Base-by-base conservation (phyloP, 2,888 invertebrate species). In the Pachliopta kotzebuea region DNA sequence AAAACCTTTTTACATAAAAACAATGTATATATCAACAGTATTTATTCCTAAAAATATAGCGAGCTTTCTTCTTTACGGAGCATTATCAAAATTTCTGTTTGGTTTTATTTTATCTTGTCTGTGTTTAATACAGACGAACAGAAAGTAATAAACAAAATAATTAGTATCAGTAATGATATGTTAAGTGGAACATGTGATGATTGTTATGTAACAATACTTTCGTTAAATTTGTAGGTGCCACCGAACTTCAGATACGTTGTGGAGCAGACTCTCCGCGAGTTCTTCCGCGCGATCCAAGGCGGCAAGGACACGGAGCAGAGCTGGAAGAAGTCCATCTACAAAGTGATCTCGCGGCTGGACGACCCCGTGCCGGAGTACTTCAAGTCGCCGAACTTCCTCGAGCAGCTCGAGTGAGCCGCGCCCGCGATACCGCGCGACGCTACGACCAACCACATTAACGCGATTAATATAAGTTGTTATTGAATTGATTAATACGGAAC, bases 251-350 rank as follows among this genome's bases (percentile, higher is more conserved):
- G 98, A 88, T 96, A 95, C 87, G 99, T 99, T 75, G 97, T 99
- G 70, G 98, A 99, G 89, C 97, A 98, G 90, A 99, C 99, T 67
- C 93, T 99, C 72, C 95, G 98, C 74, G 99, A 99, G 93, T 99
- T 99, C 94, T 99, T 97, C 96, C 97, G 98, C 91, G 98, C 99
- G 75, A 97, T 99, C 84, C 96, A 97, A 86, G 95, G 96, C 80
- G 98, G 98, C 74, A 98, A 99, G 90, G 99, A 99, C 92, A 94
- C 95, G 68, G 99, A 99, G 86, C 99, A 99, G 89, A 99, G 99
- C 82, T 99, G 99, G 99, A 99, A 99, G 94, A 99, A 99, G 92
- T 96, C 98, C 80, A 99, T 99, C 92, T 99, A 99, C 94, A 99
- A 99, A 92, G 96, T 99, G 81, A 99, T 99, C 91, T 98, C 99